Evolutionary conservation across 2,113 vertebrate genomes (phyloP).

Genomic region (Calyptomena viridis): DNA sequence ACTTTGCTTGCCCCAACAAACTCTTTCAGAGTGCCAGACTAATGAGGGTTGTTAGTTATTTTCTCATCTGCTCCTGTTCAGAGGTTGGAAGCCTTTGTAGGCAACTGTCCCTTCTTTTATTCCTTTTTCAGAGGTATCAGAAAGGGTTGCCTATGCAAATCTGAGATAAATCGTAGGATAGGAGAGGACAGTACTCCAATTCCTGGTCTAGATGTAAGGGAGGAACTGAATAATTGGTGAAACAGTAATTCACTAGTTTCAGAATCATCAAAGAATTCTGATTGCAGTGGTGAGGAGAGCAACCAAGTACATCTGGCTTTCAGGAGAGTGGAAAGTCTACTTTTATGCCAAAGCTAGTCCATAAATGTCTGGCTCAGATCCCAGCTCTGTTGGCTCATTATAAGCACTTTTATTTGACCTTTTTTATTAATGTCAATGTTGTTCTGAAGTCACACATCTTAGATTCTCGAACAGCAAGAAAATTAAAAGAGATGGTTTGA

Average conservation of each 20-base stretch:
- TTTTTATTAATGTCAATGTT: slow-evolving; percentile 59
- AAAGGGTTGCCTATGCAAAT: not conserved
- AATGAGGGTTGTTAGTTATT: not conserved
- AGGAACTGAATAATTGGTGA: slow-evolving; percentile 6
- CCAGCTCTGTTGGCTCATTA: slow-evolving; percentile 44
- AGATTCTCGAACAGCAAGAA: slow-evolving; percentile 5
- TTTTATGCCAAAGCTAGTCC: slow-evolving; percentile 41
- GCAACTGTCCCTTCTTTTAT: not conserved
- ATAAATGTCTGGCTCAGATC: slow-evolving; percentile 46
- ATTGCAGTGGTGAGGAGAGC: slow-evolving; percentile 25
- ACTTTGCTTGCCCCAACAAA: not conserved
- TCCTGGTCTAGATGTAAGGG: not conserved
- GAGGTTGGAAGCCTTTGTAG: not conserved
- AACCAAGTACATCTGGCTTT: slow-evolving; percentile 54
- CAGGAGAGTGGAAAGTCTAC: slow-evolving; percentile 40
- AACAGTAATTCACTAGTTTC: not conserved
- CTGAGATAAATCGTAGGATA: slow-evolving; percentile 1
- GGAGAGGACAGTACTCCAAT: not conserved
- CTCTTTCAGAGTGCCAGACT: not conserved
- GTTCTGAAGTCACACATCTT: slow-evolving; percentile 34
- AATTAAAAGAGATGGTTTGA: not conserved
- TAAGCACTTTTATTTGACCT: slow-evolving; percentile 60
- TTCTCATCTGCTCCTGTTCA: not conserved
- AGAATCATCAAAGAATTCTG: slow-evolving; percentile 51
- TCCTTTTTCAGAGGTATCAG: not conserved